Evolutionary conservation across 1,140 invertebrate genomes (phyloP), one percentile per base, ranked within the genome.

Genomic region (Homalodisca vitripennis): DNA sequence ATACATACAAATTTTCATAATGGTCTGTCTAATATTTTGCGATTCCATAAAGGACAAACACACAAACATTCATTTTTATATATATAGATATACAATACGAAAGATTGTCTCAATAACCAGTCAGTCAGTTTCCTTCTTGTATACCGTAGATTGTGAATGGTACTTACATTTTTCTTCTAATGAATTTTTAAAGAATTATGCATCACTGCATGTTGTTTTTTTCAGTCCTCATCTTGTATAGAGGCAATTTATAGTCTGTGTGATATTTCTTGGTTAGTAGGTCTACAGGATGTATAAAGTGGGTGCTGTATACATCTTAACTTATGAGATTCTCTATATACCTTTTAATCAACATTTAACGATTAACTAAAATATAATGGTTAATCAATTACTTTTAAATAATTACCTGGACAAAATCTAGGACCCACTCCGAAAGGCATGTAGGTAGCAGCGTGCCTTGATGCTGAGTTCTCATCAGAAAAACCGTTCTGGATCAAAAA

Each of bases 401-500:
- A 53, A 20, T 6, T 41, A 82, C 82, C 84, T 64, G 85, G 84
- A 68, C 84, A 86, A 72, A 83, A 82, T 68, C 85, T 77, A 2
- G 81, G 79, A 10, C 85, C 85, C 70, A 83, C 81, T 2, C 84
- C 84, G 75, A 88, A 88, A 6, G 87, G 85, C 29, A 85, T 77
- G 74, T 80, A 84, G 12, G 77, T 67, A 73, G 78, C 80, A 1
- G 70, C 78, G 71, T 77, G 81, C 48, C 84, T 74, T 2, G 68
- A 69, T 51, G 74, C 70, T 3, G 71, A 68, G 30, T 81, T 80
- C 72, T 85, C 84, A 1, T 82, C 77, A 13, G 78, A 75, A 75
- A n/a, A 91, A 92, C 71, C 88, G 79, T 48, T 89, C 86, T 0
- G 91, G 91, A 78, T 89, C 81, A 72, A 89, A 92, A 13, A 74